phyloP scores from a whole-genome alignment of 2,888 invertebrate species.

The Zaprionus lineosus region DNA sequence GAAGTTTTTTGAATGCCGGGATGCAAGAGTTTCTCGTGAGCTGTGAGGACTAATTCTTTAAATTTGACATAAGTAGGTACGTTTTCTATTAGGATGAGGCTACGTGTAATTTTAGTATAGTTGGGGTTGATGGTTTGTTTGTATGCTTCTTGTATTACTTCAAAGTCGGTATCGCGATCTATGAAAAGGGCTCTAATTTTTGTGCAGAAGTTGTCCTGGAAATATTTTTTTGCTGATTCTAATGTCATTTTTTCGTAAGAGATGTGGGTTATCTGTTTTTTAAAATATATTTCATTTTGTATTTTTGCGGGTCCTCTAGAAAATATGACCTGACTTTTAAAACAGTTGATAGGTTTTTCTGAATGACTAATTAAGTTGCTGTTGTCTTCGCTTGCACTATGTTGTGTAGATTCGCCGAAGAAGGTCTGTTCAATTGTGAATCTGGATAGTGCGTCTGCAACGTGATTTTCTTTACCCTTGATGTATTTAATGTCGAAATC shows the following conservation, averaged over 20 bases:
- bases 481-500: conserved; percentile 19
- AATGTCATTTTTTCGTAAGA: background rate
- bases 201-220: background rate
- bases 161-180: background rate
- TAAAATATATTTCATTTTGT: background rate
- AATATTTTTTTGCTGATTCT: background rate
- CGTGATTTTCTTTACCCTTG: conserved; percentile 6
- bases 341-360: background rate
- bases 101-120: background rate
- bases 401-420: conserved; percentile 11
- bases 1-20: conserved; percentile 9
- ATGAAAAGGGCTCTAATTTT: background rate
- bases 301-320: background rate
- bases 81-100: background rate
- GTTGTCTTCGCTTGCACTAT: conserved; percentile 8
- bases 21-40: conserved; percentile 3
- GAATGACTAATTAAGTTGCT: background rate
- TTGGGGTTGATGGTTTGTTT: background rate
- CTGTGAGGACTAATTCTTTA: too few species aligned
- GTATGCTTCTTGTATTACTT: background rate
- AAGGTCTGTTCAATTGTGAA: conserved; percentile 2
- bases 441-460: conserved; percentile 2
- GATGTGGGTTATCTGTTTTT: background rate
- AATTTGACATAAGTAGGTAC: conserved; percentile 6
- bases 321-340: background rate